phyloP scores from a whole-genome alignment of 2,797 vertebrate species.

The Cheirogaleus major region DNA sequence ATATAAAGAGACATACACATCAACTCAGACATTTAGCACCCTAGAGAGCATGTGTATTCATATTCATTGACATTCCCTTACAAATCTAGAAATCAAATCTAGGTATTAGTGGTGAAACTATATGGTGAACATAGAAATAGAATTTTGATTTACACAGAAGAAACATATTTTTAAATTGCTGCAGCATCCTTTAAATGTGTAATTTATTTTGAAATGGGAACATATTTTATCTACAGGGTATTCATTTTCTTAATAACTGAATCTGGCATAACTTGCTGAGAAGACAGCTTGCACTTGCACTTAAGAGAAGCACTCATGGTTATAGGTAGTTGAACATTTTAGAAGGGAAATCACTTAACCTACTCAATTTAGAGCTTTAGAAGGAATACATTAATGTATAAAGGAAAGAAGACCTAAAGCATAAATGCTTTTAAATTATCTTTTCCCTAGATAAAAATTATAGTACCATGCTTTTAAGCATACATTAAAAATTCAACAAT shows the following conservation, averaged over 20 bases:
- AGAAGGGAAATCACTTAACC: conserved; percentile 66
- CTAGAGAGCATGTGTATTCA: not conserved
- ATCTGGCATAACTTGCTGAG: conserved; percentile 38
- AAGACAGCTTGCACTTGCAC: conserved; percentile 45
- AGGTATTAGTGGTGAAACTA: not conserved
- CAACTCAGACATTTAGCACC: not conserved
- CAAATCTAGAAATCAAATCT: conserved; percentile 56
- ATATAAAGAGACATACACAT: not conserved
- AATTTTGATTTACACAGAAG: conserved; percentile 69
- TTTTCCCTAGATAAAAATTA: conserved; percentile 70
- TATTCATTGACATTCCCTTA: conserved; percentile 16
- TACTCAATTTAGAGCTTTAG: conserved; percentile 65
- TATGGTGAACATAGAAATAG: conserved; percentile 53
- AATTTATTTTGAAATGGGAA: conserved; percentile 70
- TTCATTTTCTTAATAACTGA: conserved; percentile 58
- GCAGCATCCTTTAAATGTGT: conserved; percentile 51
- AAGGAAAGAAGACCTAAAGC: conserved; percentile 20
- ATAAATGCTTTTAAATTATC: conserved; percentile 65
- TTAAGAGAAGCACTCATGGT: not conserved
- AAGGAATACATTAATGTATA: conserved; percentile 60
- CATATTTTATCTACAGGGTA: conserved; percentile 45
- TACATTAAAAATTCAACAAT: conserved; percentile 71
- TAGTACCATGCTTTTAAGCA: conserved; percentile 58
- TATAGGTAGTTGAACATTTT: conserved; percentile 64
- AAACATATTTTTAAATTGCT: conserved; percentile 40